Evolutionary conservation across 2,888 invertebrate species (phyloP), one percentile per base, ranked within the genome.

Genomic region (Diarsia brunnea): DNA sequence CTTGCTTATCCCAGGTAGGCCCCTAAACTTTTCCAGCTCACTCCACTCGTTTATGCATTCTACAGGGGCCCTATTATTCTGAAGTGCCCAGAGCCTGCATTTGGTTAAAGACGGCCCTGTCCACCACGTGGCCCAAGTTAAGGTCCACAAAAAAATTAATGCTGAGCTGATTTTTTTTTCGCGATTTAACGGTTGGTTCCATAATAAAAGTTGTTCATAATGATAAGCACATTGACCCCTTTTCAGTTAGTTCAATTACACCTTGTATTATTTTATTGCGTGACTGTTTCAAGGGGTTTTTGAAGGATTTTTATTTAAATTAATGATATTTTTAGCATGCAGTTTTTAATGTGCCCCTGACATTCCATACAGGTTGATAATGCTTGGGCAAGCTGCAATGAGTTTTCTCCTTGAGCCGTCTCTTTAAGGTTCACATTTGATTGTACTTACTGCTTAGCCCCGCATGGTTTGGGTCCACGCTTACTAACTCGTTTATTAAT

Each of bases 291-390:
- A 70, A 71, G 24, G 70, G 47, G 7, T 31, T 38, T 73, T n/a
- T 21, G 16, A 24, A 4, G 43, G 24, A 12, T 45, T 60, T n/a
- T 14, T 43, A 55, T 79, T 63, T 53, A n/a, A 43, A 49, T 16
- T 4, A 55, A 27, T 55, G 8, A 43, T 45, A n/a, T 12, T 67
- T 38, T 65, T 53, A 69, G 69, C 69, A 87, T 73, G 61, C 65
- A 78, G 51, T 70, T 65, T 75, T 82, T 84, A 86, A 86, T 75
- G 49, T 65, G 68, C 53, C 63, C 53, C 69, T 81, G 75, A 75
- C 84, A 73, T 90, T 86, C 72, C 81, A 88, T 79, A 84, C 91
- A 91, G 91, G 91, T 89, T 85, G 88, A 91, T 90, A 89, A 87
- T 85, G 86, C 87, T 87, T 90, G 82, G 84, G 85, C 85, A 86